Evolutionary conservation across 2,797 vertebrate species (phyloP), one percentile per base, ranked within the genome.

Genomic region (Gambusia yucatana): DNA sequence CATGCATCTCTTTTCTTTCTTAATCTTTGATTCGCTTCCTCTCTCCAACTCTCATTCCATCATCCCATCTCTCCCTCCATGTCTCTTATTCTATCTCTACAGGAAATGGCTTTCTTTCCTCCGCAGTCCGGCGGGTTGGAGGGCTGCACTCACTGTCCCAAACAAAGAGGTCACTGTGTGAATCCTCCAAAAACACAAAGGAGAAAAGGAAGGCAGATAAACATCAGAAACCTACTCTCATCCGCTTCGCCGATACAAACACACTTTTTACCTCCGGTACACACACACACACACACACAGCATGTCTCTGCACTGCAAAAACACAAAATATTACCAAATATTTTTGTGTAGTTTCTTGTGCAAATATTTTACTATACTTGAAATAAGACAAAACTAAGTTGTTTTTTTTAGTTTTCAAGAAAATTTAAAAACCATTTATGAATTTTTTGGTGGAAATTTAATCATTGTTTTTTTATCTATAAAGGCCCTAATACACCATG

Each of bases 161-260:
- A 96, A 97, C 97, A 97, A 98, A 98, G 97, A 96, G 97, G 96
- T 96, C 96, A 96, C 94, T 98, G 97, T 98, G 93, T 96, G 73
- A 84, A 93, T 95, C 91, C 89, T 86, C 89, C 92, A 93, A 95
- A 96, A 96, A 95, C 82, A 94, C 95, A 94, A 93, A 94, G 94
- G 95, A 95, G 94, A 94, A 95, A 95, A 95, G 94, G 93, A 94
- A 95, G 88, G 83, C 85, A 0, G 96, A 98, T 97, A 96, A 96
- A 96, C 95, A 97, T 98, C 96, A 57, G 96, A 97, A 97, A 96
- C 95, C 93, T 95, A 86, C 96, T 95, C 97, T 95, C 96, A 97
- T 96, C 97, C 95, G 92, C 93, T 86, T 87, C 89, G 65, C 89
- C 67, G 86, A 89, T 78, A 77, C 87, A 89, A 59, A 77, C 17